Conservation (phyloP, 2,113 vertebrate genomes). For the Ptilorrhoa leucosticta region DNA sequence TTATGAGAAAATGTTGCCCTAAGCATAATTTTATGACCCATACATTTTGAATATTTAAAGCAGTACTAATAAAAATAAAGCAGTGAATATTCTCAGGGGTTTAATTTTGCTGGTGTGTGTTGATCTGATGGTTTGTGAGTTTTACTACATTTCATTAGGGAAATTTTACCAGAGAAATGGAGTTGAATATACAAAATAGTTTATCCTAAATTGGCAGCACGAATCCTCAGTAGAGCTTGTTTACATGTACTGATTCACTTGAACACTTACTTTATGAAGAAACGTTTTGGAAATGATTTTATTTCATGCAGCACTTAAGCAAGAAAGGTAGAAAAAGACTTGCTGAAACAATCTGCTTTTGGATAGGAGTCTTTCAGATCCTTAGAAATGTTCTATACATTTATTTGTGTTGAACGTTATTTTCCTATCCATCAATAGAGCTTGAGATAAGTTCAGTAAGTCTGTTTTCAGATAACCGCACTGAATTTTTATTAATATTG, state of each 20-base stretch:
- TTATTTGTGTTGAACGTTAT: background rate
- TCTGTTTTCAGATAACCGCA: background rate
- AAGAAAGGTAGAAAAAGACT: constrained; percentile 36
- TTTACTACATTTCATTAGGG: constrained; percentile 71
- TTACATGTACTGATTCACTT: constrained; percentile 64
- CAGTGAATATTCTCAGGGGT: constrained; percentile 57
- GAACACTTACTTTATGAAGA: constrained; percentile 57
- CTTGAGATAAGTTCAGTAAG: background rate
- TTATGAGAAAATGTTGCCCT: constrained; percentile 65
- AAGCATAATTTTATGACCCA: constrained; percentile 71
- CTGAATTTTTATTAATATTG: background rate
- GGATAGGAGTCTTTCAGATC: background rate
- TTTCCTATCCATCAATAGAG: background rate
- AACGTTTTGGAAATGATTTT: constrained; percentile 57
- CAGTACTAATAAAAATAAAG: constrained; percentile 64
- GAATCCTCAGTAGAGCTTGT: constrained; percentile 55
- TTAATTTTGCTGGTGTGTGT: constrained; percentile 69
- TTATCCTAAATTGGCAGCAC: constrained; percentile 63
- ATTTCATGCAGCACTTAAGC: constrained; percentile 36
- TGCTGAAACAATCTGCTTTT: background rate
- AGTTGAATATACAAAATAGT: constrained; percentile 61
- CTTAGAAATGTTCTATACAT: background rate
- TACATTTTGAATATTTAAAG: constrained; percentile 73
- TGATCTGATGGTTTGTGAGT: constrained; percentile 69
- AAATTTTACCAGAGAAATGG: constrained; percentile 56